phyloP scores from a whole-genome alignment of 92 coral and sea anemone species.

The Palythoa caribaeorum region DNA sequence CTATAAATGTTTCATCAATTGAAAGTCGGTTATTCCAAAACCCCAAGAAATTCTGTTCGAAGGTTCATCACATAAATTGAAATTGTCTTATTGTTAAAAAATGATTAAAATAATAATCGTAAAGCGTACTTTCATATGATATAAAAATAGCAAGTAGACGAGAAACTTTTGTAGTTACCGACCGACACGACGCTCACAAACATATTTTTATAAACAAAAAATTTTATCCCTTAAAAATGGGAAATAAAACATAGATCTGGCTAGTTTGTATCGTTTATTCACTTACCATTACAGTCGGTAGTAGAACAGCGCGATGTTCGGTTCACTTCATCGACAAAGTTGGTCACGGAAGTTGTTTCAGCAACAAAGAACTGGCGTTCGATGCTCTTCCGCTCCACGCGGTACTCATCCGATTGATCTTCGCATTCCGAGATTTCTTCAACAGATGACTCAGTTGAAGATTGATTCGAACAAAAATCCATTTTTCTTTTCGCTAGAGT shows the following conservation, averaged over 20 bases:
- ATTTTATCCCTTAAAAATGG: neutral
- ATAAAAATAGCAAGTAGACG: neutral
- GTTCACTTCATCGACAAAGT: neutral
- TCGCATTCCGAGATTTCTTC: slow-evolving; percentile 1
- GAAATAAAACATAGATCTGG: neutral
- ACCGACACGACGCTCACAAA: neutral
- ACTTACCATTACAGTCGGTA: neutral
- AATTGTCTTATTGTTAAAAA: neutral
- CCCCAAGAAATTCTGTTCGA: neutral
- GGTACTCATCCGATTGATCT: neutral
- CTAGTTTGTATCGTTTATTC: neutral
- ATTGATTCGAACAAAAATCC: slow-evolving; percentile 5
- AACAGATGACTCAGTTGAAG: slow-evolving; percentile 18
- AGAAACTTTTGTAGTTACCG: neutral
- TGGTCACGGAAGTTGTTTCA: neutral
- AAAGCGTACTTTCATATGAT: neutral
- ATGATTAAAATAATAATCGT: neutral
- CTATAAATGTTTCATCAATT: neutral
- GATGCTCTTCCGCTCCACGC: neutral
- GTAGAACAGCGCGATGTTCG: neutral
- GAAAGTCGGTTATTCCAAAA: neutral
- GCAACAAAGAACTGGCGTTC: slow-evolving; percentile 5
- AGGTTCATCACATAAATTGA: no score
- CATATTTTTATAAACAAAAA: neutral
- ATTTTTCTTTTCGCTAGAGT: neutral